Percentiles rank a stretch among this genome's conserved stretches.
These are phyloP conservation scores for Patella ulyssiponensis DNA, from an alignment of 2,888 invertebrate species.

Conservation along the genomic window DNA sequence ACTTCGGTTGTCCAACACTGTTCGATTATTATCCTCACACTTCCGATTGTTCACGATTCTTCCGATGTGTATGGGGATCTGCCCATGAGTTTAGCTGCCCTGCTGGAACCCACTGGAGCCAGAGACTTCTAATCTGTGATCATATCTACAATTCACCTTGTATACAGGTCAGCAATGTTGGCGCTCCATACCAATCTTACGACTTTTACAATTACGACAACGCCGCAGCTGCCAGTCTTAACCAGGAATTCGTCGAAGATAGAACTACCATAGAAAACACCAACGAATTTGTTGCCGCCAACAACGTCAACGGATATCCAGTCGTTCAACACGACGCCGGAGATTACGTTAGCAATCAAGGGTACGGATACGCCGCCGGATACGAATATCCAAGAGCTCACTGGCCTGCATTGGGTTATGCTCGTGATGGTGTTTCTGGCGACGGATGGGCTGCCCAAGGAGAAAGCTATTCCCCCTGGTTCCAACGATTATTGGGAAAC, in stretches of 20 bases:
- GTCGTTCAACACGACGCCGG: neutral
- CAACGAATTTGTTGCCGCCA: neutral
- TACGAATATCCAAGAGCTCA: slow-evolving; percentile 1
- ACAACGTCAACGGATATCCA: neutral
- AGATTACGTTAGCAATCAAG: neutral
- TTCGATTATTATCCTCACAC: slow-evolving; percentile 41
- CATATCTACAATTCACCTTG: slow-evolving; percentile 36
- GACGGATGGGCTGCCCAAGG: slow-evolving; percentile 1
- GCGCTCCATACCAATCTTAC: neutral
- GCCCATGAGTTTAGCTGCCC: slow-evolving; percentile 35
- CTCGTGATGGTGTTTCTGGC: neutral
- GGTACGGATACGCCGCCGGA: neutral
- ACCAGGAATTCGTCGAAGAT: neutral
- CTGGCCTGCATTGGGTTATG: neutral
- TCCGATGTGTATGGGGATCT: slow-evolving; percentile 41
- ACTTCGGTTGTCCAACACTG: slow-evolving; percentile 36
- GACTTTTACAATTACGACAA: no score
- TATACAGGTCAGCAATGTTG: neutral
- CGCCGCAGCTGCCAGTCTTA: no score
- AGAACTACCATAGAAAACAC: neutral
- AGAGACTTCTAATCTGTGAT: slow-evolving; percentile 38
- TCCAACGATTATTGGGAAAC: neutral
- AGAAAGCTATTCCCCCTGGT: slow-evolving; percentile 3
- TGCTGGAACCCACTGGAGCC: slow-evolving; percentile 37
- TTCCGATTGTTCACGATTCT: slow-evolving; percentile 42